phyloP scores from a whole-genome alignment of 2,797 vertebrate species.

The Hirundo rustica region DNA sequence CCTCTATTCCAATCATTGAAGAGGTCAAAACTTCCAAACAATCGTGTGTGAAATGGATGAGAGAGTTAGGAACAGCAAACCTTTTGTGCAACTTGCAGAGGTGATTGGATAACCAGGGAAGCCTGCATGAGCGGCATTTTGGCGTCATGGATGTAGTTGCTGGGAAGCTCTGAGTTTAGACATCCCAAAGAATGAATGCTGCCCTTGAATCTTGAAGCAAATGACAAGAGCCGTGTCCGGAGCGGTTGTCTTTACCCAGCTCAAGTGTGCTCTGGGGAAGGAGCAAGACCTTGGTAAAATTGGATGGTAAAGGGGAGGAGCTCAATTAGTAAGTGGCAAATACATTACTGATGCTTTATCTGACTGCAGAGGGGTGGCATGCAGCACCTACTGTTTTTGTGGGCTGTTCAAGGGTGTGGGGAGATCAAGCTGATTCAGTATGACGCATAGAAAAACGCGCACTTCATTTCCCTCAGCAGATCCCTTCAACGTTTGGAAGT shows the following conservation, averaged over 20 bases:
- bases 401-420: conserved; percentile 60
- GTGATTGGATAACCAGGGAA: neutral
- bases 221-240: neutral
- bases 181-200: neutral
- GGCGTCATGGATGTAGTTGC: neutral
- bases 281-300: neutral
- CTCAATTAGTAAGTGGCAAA: neutral
- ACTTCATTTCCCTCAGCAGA: conserved; percentile 33
- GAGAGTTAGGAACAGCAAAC: neutral
- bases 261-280: neutral
- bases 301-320: conserved; percentile 10
- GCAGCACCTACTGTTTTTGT: conserved; percentile 46
- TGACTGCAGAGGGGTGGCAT: conserved; percentile 45
- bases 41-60: neutral
- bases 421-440: conserved; percentile 48
- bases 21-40: neutral
- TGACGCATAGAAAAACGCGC: conserved; percentile 31
- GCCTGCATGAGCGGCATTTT: neutral
- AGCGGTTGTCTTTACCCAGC: neutral
- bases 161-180: neutral
- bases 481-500: conserved; percentile 1
- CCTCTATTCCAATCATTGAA: neutral
- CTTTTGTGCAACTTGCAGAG: neutral
- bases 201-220: neutral
- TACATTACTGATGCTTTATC: conserved; percentile 15